These are phyloP conservation scores for Lasius fuliginosus DNA, from an alignment of 2,888 invertebrate genomes.

Conservation along the genomic window DNA sequence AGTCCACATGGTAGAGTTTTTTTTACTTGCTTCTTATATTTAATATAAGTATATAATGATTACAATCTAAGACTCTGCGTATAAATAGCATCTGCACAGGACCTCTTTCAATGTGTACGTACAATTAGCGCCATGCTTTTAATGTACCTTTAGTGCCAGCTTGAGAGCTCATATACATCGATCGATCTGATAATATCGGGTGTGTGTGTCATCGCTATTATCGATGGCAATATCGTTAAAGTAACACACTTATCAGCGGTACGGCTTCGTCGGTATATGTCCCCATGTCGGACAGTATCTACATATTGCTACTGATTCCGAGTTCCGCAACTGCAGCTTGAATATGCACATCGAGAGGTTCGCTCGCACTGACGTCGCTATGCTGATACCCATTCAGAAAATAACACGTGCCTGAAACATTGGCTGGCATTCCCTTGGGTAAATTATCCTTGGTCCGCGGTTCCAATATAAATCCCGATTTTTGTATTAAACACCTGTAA, in stretches of 20 bases:
- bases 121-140: conserved; percentile 66
- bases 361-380: conserved; percentile 89
- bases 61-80: conserved; percentile 77
- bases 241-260: conserved; percentile 66
- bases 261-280: conserved; percentile 55
- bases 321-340: conserved; percentile 89
- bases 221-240: conserved; percentile 65
- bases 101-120: conserved; percentile 62
- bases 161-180: conserved; percentile 60
- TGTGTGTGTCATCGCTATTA: conserved; percentile 62
- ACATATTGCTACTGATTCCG: conserved; percentile 87
- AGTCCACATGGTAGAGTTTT: conserved; percentile 67
- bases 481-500: conserved; percentile 91
- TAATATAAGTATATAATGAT: conserved; percentile 73
- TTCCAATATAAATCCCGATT: conserved; percentile 92
- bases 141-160: conserved; percentile 61
- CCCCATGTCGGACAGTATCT: conserved; percentile 71
- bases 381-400: conserved; percentile 94
- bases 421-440: conserved; percentile 94
- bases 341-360: conserved; percentile 90
- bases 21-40: conserved; percentile 73
- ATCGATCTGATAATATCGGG: conserved; percentile 53
- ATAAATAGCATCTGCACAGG: conserved; percentile 74
- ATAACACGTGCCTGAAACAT: conserved; percentile 94
- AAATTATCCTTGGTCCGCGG: conserved; percentile 92